Evolutionary conservation across 2,797 vertebrate species (phyloP).

Genomic region (Luscinia luscinia): DNA sequence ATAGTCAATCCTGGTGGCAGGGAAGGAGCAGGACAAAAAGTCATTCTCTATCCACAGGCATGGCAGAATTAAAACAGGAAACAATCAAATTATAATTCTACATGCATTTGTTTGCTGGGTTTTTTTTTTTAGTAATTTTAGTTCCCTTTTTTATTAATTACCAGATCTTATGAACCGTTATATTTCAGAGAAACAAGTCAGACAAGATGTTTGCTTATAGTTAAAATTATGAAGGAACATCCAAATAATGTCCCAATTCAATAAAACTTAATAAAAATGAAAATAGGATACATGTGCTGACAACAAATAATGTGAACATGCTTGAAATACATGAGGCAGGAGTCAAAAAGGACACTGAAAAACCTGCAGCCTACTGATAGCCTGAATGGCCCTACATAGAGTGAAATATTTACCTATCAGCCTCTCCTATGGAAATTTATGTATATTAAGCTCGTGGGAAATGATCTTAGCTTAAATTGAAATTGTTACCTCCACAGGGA

Average conservation of each 20-base stretch:
- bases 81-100: not conserved
- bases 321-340: not conserved
- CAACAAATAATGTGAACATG: not conserved
- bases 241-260: not conserved
- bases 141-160: not conserved
- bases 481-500: not conserved
- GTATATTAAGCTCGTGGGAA: not conserved
- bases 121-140: not conserved
- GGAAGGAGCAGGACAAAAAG: not conserved
- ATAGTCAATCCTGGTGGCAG: not conserved
- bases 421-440: not conserved
- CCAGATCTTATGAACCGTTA: not conserved
- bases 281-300: not conserved
- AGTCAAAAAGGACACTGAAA: not conserved
- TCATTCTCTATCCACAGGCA: not conserved
- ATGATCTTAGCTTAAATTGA: not conserved
- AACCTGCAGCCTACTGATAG: not conserved
- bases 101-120: too few relatives aligned
- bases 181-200: not conserved
- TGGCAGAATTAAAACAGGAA: not conserved
- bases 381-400: not conserved
- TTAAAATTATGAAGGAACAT: not conserved
- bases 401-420: not conserved
- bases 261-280: constrained; percentile 8
- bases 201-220: constrained; percentile 23